These are phyloP conservation scores for Kryptopterus vitreolus DNA, from an alignment of 2,797 vertebrate genomes.

Conservation along the genomic window DNA sequence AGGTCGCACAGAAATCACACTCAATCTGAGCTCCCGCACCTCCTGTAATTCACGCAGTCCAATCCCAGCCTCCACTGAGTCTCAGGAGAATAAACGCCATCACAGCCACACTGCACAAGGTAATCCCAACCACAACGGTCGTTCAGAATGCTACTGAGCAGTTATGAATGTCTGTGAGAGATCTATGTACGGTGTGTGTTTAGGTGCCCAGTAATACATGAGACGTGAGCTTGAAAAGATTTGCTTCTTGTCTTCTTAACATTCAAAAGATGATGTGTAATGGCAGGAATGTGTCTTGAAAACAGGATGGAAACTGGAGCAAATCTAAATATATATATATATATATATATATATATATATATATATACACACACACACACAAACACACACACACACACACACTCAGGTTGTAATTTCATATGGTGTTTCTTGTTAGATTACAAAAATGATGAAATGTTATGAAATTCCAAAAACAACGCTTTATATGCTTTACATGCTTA, in stretches of 20 bases:
- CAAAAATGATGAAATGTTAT: not conserved
- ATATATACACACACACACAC: no score
- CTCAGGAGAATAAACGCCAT: constrained; percentile 69
- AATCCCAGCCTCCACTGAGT: constrained; percentile 67
- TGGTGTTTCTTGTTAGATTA: not conserved
- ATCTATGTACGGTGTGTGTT: not conserved
- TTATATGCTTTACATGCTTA: constrained; percentile 10
- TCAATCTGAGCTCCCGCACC: constrained; percentile 83
- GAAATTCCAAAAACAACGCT: not conserved
- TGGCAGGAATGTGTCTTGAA: not conserved
- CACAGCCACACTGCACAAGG: constrained; percentile 67
- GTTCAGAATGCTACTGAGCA: not conserved
- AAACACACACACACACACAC: no score
- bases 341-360: no score
- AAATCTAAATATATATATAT: not conserved
- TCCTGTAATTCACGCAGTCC: constrained; percentile 72
- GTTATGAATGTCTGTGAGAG: not conserved
- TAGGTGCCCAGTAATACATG: not conserved
- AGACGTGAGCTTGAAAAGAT: not conserved
- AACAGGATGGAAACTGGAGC: not conserved
- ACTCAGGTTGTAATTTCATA: not conserved
- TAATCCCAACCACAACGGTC: constrained; percentile 50
- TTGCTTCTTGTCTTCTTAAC: not conserved
- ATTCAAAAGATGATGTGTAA: not conserved
- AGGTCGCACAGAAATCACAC: constrained; percentile 87